Evolutionary conservation across 2,797 vertebrate species (phyloP).

Genomic region (Notamacropus eugenii): DNA sequence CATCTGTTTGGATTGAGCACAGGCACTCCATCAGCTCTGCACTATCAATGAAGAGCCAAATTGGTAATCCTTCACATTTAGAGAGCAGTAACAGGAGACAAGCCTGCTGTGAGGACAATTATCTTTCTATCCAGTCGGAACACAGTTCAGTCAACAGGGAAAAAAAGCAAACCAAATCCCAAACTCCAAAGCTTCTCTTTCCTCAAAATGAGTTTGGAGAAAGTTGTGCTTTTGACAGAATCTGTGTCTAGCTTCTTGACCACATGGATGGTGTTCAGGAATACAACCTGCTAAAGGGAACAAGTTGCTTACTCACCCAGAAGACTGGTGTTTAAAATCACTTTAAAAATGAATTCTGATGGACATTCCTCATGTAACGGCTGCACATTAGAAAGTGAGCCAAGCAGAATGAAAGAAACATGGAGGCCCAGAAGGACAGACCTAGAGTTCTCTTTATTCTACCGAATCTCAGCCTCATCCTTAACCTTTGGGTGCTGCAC

Average conservation of each 20-base stretch:
- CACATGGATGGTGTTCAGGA: neutral
- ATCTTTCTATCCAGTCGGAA: slow-evolving; percentile 58
- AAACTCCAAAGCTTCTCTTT: slow-evolving; percentile 47
- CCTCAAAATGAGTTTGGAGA: slow-evolving; percentile 39
- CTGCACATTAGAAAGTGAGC: slow-evolving; percentile 31
- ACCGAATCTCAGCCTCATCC: neutral
- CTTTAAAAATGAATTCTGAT: slow-evolving; percentile 58
- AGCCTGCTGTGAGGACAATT: slow-evolving; percentile 62
- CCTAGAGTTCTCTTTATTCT: neutral
- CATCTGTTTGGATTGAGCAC: slow-evolving; percentile 28
- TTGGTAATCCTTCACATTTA: slow-evolving; percentile 50
- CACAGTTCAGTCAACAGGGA: slow-evolving; percentile 55
- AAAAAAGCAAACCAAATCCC: neutral
- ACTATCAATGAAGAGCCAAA: slow-evolving; percentile 41
- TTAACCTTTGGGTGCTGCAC: neutral
- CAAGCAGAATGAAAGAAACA: neutral
- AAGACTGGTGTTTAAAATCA: slow-evolving; percentile 48
- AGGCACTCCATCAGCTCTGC: slow-evolving; percentile 17
- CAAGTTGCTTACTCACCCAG: slow-evolving; percentile 25
- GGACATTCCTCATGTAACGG: slow-evolving; percentile 10
- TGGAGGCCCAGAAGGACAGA: neutral
- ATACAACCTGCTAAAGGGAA: slow-evolving; percentile 31
- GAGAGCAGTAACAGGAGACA: slow-evolving; percentile 57
- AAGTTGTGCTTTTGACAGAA: slow-evolving; percentile 30
- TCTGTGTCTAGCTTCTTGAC: neutral